Conservation (phyloP, 2,113 vertebrate genomes). For the Cercocebus atys region DNA sequence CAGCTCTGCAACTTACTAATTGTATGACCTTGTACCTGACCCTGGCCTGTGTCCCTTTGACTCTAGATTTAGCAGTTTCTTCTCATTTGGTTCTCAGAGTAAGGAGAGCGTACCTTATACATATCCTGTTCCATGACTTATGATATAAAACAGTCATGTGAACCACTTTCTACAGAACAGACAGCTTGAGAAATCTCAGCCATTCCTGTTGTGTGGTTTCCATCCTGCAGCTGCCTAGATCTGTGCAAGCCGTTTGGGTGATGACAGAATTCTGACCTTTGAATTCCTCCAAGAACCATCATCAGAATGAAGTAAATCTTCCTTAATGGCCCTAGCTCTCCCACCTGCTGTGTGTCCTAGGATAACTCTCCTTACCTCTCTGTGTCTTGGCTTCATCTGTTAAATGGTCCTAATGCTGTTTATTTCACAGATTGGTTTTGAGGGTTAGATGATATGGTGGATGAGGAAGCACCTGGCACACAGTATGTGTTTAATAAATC, state of each 20-base stretch:
- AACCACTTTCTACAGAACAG: background rate
- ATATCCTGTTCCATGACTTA: background rate
- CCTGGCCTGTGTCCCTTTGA: background rate
- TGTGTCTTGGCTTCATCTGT: background rate
- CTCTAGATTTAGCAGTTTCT: background rate
- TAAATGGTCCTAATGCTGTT: background rate
- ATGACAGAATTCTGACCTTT: background rate
- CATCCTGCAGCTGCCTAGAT: too few relatives aligned
- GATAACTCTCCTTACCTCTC: background rate
- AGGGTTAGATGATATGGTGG: background rate
- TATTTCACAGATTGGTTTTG: background rate
- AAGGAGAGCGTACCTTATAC: background rate
- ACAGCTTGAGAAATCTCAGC: background rate
- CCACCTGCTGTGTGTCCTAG: background rate
- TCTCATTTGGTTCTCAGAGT: background rate
- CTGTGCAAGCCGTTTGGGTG: background rate
- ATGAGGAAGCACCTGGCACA: background rate
- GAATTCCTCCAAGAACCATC: background rate
- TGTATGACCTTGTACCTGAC: background rate
- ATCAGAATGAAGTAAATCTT: background rate
- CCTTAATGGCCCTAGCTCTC: background rate
- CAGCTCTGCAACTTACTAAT: background rate
- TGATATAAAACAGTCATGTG: background rate
- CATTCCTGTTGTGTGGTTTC: background rate
- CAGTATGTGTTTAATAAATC: background rate